Evolutionary conservation across 2,797 vertebrate species (phyloP).

Genomic region (Myripristis murdjan): DNA sequence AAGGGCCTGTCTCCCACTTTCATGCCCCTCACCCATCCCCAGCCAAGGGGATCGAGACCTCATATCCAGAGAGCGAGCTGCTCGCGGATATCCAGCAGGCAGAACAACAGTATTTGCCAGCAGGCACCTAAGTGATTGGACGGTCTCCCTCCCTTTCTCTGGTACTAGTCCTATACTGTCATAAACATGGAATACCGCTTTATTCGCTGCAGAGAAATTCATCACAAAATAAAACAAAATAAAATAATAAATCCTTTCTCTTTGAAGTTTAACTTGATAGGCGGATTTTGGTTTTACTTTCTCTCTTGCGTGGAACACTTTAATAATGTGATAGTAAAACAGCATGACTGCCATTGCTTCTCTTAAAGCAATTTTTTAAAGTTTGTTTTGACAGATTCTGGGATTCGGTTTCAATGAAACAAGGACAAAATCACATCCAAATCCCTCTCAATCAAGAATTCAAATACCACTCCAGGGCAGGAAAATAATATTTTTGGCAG

Average conservation of each 20-base stretch:
- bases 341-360: slow-evolving; percentile 25
- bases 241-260: slow-evolving; percentile 14
- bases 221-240: neutral
- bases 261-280: slow-evolving; percentile 7
- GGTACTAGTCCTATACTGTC: slow-evolving; percentile 39
- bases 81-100: slow-evolving; percentile 93
- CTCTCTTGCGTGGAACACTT: slow-evolving; percentile 29
- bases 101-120: slow-evolving; percentile 54
- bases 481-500: too few species aligned
- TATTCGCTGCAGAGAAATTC: slow-evolving; percentile 17
- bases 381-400: slow-evolving; percentile 4
- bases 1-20: slow-evolving; percentile 89
- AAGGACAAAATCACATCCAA: neutral
- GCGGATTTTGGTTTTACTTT: slow-evolving; percentile 22
- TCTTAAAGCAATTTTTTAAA: neutral
- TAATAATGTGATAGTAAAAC: slow-evolving; percentile 30
- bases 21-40: slow-evolving; percentile 3
- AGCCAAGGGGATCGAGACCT: slow-evolving; percentile 89
- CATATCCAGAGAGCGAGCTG: slow-evolving; percentile 90
- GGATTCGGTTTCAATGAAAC: neutral
- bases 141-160: neutral
- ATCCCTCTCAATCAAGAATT: too few species aligned
- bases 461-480: neutral
- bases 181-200: slow-evolving; percentile 5
- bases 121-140: slow-evolving; percentile 16